Base-by-base conservation (phyloP, 2,888 invertebrate genomes). In the Marronus borbonicus region DNA sequence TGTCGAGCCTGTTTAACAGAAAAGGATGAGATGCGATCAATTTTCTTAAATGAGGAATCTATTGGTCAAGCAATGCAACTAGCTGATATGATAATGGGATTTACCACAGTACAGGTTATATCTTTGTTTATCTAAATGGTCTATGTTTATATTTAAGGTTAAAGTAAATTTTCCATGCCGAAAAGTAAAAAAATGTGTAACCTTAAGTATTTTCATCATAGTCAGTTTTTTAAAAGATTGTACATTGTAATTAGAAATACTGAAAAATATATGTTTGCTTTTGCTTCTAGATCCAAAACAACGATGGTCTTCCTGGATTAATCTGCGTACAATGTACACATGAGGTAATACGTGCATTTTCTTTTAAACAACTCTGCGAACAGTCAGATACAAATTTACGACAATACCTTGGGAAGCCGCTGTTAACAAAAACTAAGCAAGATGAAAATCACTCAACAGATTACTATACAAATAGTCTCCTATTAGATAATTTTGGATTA, bases 291-390 rank as follows among this genome's bases (percentile, higher is more conserved):
- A 87, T 90, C 78, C 85, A 87, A 83, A 87, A 83, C 81, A 88
- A 86, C 36, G 89, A 90, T 84, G 90, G 90, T 49, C 84, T 90
- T 20, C 90, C 90, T 10, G 83, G 86, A 31, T 84, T 87, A 44
- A 85, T 90, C 58, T 90, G 90, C 80, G 81, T 89, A 28, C 89
- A 90, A 81, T 90, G 90, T 81, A 86, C 88, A 58, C 86, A 89
- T 75, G 89, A 90, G 85, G 88, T 90, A 52, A 89, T 88, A 81
- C 85, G 88, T 76, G 89, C 89, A 14, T 90, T 87, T 82, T 86
- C 89, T 5, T 90, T 90, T 82, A 90, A 89, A 83, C 88, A 89
- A 84, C 84, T 89, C 52, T 90, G 90, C 82, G 89, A 89, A 84
- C 88, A 88, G 77, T 89, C 90, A 0, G 89, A 90, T 80, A 80